These are phyloP conservation scores for Gryllus bimaculatus DNA, from an alignment of 1,140 invertebrate genomes.

Conservation along the genomic window DNA sequence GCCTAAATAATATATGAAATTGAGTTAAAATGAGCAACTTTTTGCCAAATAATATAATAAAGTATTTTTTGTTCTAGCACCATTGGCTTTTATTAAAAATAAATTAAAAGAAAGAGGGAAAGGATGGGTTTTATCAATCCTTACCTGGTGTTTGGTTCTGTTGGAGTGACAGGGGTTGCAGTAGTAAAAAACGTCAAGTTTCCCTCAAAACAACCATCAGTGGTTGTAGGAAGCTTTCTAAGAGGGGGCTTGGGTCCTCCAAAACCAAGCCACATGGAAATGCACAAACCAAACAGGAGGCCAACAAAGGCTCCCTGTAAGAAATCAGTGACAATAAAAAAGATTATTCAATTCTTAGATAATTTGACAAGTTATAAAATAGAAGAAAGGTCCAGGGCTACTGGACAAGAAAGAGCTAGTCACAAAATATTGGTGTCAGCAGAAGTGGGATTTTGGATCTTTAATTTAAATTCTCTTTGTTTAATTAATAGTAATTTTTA, in stretches of 20 bases:
- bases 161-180: neutral
- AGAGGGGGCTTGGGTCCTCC: constrained; percentile 60
- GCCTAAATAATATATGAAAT: too few relatives aligned
- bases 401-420: too few relatives aligned
- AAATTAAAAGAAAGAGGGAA: neutral
- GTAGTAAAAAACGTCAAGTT: neutral
- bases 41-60: too few relatives aligned
- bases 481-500: too few relatives aligned
- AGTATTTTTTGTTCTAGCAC: too few relatives aligned
- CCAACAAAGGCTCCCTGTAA: constrained; percentile 56
- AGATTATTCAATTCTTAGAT: neutral
- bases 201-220: constrained; percentile 26
- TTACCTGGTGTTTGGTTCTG: neutral
- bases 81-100: neutral
- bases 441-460: too few relatives aligned
- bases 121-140: neutral
- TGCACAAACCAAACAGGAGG: constrained; percentile 49
- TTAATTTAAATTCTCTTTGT: too few relatives aligned
- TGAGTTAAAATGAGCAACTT: too few relatives aligned
- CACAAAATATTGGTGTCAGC: neutral
- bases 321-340: neutral
- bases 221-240: constrained; percentile 45
- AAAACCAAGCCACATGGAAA: constrained; percentile 79
- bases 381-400: neutral
- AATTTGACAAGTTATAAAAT: neutral